Conservation (phyloP, 2,113 vertebrate species). For the Menura novaehollandiae region DNA sequence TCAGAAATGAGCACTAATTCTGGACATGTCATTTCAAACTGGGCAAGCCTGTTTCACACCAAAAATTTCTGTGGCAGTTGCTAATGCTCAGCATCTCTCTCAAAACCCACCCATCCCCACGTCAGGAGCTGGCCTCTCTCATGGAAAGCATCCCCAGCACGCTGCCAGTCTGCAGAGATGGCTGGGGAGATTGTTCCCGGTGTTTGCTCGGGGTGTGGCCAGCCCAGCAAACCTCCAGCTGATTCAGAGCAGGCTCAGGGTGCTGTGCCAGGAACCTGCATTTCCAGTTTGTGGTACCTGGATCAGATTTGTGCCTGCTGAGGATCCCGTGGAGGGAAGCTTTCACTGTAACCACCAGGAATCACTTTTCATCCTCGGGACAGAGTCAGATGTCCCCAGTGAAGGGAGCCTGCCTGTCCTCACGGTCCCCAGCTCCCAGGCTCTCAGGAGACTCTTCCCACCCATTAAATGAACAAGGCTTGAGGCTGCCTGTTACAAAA, state of each 20-base stretch:
- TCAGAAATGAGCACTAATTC: background rate
- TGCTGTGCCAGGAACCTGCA: slow-evolving; percentile 30
- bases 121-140: background rate
- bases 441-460: background rate
- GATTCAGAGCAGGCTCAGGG: background rate
- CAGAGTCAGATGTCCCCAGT: rapidly evolving
- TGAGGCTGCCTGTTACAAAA: background rate
- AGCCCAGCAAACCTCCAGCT: slow-evolving; percentile 8
- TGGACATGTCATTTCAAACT: background rate
- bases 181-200: background rate
- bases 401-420: background rate
- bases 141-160: background rate
- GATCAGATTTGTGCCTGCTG: background rate
- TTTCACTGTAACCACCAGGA: background rate
- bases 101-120: background rate
- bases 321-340: background rate
- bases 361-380: background rate
- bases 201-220: background rate
- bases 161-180: background rate
- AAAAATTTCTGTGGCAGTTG: background rate
- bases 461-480: background rate
- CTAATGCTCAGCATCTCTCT: background rate
- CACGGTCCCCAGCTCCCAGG: rapidly evolving
- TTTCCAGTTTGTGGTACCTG: slow-evolving; percentile 51
- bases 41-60: slow-evolving; percentile 17